Conservation (phyloP, 1,140 invertebrate genomes). For the Coptotermes formosanus region DNA sequence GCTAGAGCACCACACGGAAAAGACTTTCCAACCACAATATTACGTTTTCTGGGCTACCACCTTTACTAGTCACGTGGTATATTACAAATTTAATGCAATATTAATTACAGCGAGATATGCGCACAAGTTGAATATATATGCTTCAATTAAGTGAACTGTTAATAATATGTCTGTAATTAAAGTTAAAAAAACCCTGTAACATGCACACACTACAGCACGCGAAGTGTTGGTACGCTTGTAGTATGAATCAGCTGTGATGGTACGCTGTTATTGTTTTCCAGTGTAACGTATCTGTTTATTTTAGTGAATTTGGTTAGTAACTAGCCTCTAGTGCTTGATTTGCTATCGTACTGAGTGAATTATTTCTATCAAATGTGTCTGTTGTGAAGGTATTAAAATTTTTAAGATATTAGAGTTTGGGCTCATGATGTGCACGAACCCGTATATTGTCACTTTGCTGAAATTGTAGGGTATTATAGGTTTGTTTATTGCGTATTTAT, state of each 20-base stretch:
- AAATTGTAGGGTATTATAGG: neutral
- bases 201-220: too few species aligned
- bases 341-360: neutral
- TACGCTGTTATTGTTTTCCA: neutral
- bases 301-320: neutral
- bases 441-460: neutral
- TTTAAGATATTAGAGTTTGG: neutral
- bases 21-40: neutral
- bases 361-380: neutral
- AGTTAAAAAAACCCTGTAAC: too few species aligned
- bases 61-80: neutral
- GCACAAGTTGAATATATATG: too few species aligned
- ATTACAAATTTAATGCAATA: neutral
- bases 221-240: neutral
- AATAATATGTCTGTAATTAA: too few species aligned
- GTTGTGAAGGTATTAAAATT: neutral
- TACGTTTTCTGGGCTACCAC: neutral
- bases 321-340: neutral
- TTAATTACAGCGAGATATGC: neutral
- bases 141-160: too few species aligned
- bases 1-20: neutral
- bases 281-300: constrained; percentile 19
- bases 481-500: neutral
- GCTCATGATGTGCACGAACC: neutral
- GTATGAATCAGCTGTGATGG: constrained; percentile 4